Base-by-base conservation (phyloP, 2,888 invertebrate genomes). In the Cephus rjabovi region DNA sequence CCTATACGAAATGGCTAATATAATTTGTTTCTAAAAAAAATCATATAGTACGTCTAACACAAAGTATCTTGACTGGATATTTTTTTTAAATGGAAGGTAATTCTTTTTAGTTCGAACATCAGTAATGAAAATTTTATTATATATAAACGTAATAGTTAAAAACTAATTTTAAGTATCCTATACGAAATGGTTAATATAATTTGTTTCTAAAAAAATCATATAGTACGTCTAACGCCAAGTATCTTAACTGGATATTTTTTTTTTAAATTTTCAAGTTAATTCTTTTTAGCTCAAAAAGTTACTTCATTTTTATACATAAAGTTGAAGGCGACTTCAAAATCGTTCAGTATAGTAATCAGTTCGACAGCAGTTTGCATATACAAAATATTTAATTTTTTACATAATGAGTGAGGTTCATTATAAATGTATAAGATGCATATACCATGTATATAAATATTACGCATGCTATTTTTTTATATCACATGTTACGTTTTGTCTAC, bases 281-380 rank as follows among this genome's bases (percentile, higher is more conserved):
- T 74, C 85, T 85, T 71, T 83, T 77, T 70, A 23, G 81, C 81
- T 15, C 82, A 79, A 2, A 37, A 33, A 33, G 33, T 86, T 9
- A 85, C 30, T 11, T 69, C 77, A 35, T 78, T 77, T 12, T 81
- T 80, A 40, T 77, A 83, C 2, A 77, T 78, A 3, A 85, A 79
- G 79, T 88, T 85, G 4, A 87, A 23, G 0, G 83, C 78, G 15
- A 90, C 81, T 79, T 89, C 84, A 70, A 87, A 88, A 76, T 87
- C 80, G 1, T 83, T 82, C 1, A 90, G 77, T 74, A 90, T 79
- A 12, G 86, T 83, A 30, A 88, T 81, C 9, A 90, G 23, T 34
- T 84, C 89, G 30, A 89, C 85, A 12, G 82, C 76, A 4, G 84
- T 84, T 80, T 87, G 87, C 23, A 79, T 12, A 15, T 33, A 69